Percentiles rank a stretch among this genome's conserved stretches.
Evolutionary conservation across 2,888 invertebrate genomes (phyloP).

Genomic region (Caenorhabditis sp.): DNA sequence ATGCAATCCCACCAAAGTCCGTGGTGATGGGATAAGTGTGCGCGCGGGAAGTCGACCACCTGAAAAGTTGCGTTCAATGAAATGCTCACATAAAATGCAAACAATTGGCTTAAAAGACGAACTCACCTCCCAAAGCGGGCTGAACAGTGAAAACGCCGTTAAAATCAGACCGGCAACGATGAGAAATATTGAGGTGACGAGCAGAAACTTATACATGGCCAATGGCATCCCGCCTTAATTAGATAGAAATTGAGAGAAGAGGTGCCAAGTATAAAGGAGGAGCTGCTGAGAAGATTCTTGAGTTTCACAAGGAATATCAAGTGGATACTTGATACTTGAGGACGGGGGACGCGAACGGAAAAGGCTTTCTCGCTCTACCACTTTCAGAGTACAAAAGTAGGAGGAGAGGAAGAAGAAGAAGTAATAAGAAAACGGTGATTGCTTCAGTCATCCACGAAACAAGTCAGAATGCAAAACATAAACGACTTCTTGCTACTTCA

Average conservation of each 20-base stretch:
- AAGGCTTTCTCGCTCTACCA: slow-evolving; percentile 6
- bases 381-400: not conserved
- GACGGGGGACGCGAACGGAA: slow-evolving; percentile 13
- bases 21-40: slow-evolving; percentile 64
- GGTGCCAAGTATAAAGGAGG: not conserved
- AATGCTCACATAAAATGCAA: too few relatives aligned
- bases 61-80: slow-evolving; percentile 23
- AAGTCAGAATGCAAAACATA: too few relatives aligned
- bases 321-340: slow-evolving; percentile 30
- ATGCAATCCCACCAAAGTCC: slow-evolving; percentile 72
- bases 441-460: too few relatives aligned
- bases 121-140: slow-evolving; percentile 67
- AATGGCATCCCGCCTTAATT: slow-evolving; percentile 25
- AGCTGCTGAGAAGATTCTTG: slow-evolving; percentile 10
- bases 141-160: slow-evolving; percentile 64
- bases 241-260: not conserved
- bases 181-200: slow-evolving; percentile 63
- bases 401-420: not conserved
- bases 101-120: not conserved
- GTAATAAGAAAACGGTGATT: not conserved
- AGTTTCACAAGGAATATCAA: slow-evolving; percentile 45
- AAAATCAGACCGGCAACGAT: slow-evolving; percentile 64
- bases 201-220: slow-evolving; percentile 62
- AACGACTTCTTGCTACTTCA: too few relatives aligned
- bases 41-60: slow-evolving; percentile 62